A percentile compares a stretch with the other conserved stretches of the same genome.
phyloP scores from a whole-genome alignment of 1,140 invertebrate genomes.

The Drosophila sechellia region DNA sequence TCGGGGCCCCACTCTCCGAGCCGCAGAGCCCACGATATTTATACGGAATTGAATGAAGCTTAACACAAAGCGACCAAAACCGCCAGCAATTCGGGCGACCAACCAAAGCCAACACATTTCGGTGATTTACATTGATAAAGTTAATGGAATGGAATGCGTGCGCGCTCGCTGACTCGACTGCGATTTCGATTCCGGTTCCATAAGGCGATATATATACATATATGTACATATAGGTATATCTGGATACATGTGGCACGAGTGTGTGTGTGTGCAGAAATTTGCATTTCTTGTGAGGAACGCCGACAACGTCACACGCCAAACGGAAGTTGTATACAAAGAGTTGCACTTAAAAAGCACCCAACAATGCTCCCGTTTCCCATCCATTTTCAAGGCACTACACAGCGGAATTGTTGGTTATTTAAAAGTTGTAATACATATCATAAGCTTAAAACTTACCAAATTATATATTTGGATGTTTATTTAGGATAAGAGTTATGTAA shows the following conservation, averaged over 20 bases:
- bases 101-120: constrained; percentile 70
- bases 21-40: constrained; percentile 12
- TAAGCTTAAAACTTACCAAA: no score
- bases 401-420: not conserved
- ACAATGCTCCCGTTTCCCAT: constrained; percentile 59
- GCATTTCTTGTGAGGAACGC: constrained; percentile 62
- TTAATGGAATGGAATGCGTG: constrained; percentile 82
- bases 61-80: constrained; percentile 38
- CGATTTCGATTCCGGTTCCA: constrained; percentile 50
- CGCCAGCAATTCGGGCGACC: constrained; percentile 19
- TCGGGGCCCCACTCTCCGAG: constrained; percentile 25
- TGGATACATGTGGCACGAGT: constrained; percentile 2
- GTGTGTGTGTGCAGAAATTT: constrained; percentile 66
- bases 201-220: constrained; percentile 19
- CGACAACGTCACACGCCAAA: constrained; percentile 72
- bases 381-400: constrained; percentile 50
- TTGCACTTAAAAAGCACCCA: constrained; percentile 76
- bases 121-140: constrained; percentile 82
- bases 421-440: no score
- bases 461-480: no score
- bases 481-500: no score
- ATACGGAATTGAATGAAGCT: constrained; percentile 20
- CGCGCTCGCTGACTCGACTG: constrained; percentile 61
- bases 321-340: constrained; percentile 83
- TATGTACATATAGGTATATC: constrained; percentile 1